Evolutionary conservation across 2,888 invertebrate species (phyloP).

Genomic region (Girardia tigrina): DNA sequence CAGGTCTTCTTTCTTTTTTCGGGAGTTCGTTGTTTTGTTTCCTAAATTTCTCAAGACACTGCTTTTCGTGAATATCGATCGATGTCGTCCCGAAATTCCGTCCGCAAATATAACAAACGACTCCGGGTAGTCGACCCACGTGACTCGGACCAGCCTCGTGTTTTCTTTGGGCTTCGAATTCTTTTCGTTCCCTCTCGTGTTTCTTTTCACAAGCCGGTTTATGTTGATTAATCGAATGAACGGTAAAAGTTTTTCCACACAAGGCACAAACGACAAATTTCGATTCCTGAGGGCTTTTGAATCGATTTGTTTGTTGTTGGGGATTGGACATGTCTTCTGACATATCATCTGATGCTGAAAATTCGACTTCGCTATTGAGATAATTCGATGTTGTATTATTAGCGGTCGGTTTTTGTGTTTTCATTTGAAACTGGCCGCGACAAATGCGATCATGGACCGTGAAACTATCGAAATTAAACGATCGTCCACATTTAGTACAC

Average conservation of each 20-base stretch:
- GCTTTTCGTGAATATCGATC: slow-evolving; percentile 38
- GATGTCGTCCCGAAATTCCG: slow-evolving; percentile 37
- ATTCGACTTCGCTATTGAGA: neutral
- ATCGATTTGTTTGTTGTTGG: neutral
- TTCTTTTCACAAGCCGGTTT: neutral
- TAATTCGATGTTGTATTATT: neutral
- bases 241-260: neutral
- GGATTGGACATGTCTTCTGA: too few relatives aligned
- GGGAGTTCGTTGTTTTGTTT: slow-evolving; percentile 35
- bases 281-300: neutral
- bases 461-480: neutral
- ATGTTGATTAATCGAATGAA: neutral
- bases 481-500: neutral
- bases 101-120: slow-evolving; percentile 38
- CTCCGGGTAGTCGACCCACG: slow-evolving; percentile 40
- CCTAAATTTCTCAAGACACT: slow-evolving; percentile 37
- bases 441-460: neutral
- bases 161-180: neutral
- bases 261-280: neutral
- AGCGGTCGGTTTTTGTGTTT: neutral
- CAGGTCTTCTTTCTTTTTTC: slow-evolving; percentile 31
- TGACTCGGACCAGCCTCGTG: slow-evolving; percentile 39
- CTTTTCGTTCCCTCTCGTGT: neutral
- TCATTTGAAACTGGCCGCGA: neutral
- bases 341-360: neutral